These are phyloP conservation scores for Erpobdella octoculata DNA, from an alignment of 2,888 invertebrate species.

Conservation along the genomic window DNA sequence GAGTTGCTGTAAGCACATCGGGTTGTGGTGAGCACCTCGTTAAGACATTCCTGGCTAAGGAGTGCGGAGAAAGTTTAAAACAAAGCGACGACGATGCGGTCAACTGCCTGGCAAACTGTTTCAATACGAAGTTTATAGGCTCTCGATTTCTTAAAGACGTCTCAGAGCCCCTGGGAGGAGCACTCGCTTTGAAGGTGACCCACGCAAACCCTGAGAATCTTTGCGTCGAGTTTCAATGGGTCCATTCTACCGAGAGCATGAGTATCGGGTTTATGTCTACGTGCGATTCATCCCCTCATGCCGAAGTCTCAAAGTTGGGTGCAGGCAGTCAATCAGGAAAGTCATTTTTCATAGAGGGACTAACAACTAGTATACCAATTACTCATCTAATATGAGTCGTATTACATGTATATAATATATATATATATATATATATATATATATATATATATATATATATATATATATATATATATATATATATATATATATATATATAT, in stretches of 20 bases:
- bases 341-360: too few species aligned
- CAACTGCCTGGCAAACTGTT: conserved; percentile 64
- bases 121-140: conserved; percentile 68
- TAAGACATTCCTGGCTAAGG: conserved; percentile 55
- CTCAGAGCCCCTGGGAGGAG: conserved; percentile 69
- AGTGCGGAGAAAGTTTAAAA: conserved; percentile 60
- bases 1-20: conserved; percentile 54
- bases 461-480: too few species aligned
- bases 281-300: conserved; percentile 60
- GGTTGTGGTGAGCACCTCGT: conserved; percentile 83
- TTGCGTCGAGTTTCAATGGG: conserved; percentile 72
- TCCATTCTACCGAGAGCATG: conserved; percentile 80
- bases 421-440: too few species aligned
- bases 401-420: too few species aligned
- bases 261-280: conserved; percentile 77
- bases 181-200: conserved; percentile 64
- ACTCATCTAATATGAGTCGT: too few species aligned
- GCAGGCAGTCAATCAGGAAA: too few species aligned
- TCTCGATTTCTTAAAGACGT: conserved; percentile 63
- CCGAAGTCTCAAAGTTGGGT: too few species aligned
- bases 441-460: too few species aligned
- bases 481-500: too few species aligned
- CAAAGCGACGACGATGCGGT: conserved; percentile 55
- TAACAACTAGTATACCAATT: too few species aligned
- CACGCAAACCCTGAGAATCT: conserved; percentile 43